A percentile compares a stretch with the other conserved stretches of the same genome.
Conservation (phyloP, 2,888 invertebrate species). For the Rhamphomyia laevipes region DNA sequence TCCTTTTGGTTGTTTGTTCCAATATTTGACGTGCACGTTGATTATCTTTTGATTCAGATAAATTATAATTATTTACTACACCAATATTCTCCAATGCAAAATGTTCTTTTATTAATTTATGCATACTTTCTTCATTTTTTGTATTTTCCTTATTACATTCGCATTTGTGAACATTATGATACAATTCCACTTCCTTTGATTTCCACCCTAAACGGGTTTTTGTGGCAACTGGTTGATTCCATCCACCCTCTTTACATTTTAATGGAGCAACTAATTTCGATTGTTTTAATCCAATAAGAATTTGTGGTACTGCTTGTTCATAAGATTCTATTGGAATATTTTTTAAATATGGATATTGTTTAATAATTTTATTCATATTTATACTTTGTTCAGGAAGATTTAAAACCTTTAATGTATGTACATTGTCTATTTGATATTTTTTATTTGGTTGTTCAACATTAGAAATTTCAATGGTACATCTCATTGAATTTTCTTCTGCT, state of each 20-base stretch:
- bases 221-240: neutral
- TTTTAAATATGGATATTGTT: neutral
- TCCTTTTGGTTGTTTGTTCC: conserved; percentile 1
- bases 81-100: neutral
- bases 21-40: conserved; percentile 1
- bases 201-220: neutral
- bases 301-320: neutral
- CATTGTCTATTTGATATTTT: neutral
- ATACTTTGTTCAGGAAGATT: neutral
- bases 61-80: neutral
- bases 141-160: neutral
- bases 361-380: neutral
- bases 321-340: neutral
- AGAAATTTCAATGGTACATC: conserved; percentile 5
- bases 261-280: neutral
- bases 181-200: neutral
- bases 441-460: neutral
- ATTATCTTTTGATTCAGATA: neutral
- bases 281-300: neutral
- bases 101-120: neutral
- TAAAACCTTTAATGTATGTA: neutral
- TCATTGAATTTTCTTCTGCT: conserved; percentile 10
- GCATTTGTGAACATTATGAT: neutral
- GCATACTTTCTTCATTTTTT: neutral
- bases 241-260: neutral